A percentile compares a stretch with the other conserved stretches of the same genome.
These are phyloP conservation scores for Diplosoma virens DNA, from an alignment of 23 tunicate genomes.

Conservation along the genomic window DNA sequence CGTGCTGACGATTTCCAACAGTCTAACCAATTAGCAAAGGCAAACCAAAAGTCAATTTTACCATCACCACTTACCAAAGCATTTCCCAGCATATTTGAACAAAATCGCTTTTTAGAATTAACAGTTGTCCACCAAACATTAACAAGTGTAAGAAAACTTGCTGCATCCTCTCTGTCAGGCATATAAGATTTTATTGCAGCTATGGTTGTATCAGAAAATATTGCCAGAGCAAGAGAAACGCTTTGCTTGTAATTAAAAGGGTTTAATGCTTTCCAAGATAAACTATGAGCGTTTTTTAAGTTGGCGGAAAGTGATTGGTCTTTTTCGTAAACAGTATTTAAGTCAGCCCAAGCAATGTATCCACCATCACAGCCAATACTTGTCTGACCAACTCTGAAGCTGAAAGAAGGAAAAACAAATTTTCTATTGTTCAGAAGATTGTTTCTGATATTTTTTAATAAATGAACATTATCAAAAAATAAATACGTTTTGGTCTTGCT, in stretches of 20 bases:
- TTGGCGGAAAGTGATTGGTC: too few relatives aligned
- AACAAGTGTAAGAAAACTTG: background rate
- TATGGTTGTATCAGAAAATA: too few relatives aligned
- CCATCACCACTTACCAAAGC: background rate
- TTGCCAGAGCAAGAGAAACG: too few relatives aligned
- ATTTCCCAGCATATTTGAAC: slow-evolving; percentile 9
- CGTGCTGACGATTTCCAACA: background rate
- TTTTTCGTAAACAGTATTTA: background rate
- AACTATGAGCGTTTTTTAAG: too few relatives aligned
- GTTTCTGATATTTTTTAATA: slow-evolving; percentile 4
- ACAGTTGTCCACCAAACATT: slow-evolving; percentile 8
- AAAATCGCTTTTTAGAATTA: slow-evolving; percentile 6
- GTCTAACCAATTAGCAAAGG: slow-evolving; percentile 1
- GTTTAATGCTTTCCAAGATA: too few relatives aligned
- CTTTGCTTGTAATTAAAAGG: too few relatives aligned
- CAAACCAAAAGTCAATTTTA: background rate
- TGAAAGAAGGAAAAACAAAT: slow-evolving; percentile 10
- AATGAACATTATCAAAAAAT: background rate
- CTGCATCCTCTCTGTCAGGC: too few relatives aligned
- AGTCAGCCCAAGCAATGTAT: background rate
- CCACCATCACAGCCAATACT: background rate
- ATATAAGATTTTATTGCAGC: too few relatives aligned
- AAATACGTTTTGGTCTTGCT: background rate
- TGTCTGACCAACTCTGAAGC: background rate
- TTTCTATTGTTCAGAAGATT: background rate